Base-by-base conservation (phyloP, 2,888 invertebrate genomes). In the Hemaris fuciformis region DNA sequence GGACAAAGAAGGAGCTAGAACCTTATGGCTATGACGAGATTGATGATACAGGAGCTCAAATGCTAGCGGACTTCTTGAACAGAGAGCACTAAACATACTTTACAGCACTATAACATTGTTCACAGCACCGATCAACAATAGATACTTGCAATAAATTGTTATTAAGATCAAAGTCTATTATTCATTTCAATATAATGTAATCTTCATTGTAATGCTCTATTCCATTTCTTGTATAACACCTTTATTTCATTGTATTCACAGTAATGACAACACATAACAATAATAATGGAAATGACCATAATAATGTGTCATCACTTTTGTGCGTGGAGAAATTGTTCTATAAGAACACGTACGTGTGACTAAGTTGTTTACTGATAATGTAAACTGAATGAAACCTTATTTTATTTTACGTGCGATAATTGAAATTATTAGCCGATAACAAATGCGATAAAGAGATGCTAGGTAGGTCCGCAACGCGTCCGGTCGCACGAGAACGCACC, bases 11-110 rank as follows among this genome's bases (percentile, higher is more conserved):
- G 18, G 93, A 91, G 18, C 83, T 96, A 77, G 93, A 94, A 48
- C 94, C 94, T 1, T 95, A 93, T 68, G 96, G 95, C 0, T 96
- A 96, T 75, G 93, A 95, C 57, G 96, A 95, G 67, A 91, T 95
- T 27, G 95, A 95, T 70, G 91, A 89, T 68, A 86, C 84, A 10
- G 95, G 95, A 7, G 94, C 94, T 15, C 81, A 93, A 34, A 87
- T 93, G 1, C 72, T 95, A 57, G 94, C 93, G 2, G 89, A 90
- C 22, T 85, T 93, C 72, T 79, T 94, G 63, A 59, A 62, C 2
- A 59, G 31, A 13, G 41, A 59, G 6, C 31, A 62, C 8, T 56
- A 31, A 53, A 23, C 7, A 5, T 25, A 25, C 1, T 25, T n/a
- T n/a, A n/a, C n/a, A n/a, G n/a, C n/a, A n/a, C n/a, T 48, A 3